Base-by-base conservation (phyloP, 2,113 vertebrate genomes). In the Chloropsis cyanopogon region DNA sequence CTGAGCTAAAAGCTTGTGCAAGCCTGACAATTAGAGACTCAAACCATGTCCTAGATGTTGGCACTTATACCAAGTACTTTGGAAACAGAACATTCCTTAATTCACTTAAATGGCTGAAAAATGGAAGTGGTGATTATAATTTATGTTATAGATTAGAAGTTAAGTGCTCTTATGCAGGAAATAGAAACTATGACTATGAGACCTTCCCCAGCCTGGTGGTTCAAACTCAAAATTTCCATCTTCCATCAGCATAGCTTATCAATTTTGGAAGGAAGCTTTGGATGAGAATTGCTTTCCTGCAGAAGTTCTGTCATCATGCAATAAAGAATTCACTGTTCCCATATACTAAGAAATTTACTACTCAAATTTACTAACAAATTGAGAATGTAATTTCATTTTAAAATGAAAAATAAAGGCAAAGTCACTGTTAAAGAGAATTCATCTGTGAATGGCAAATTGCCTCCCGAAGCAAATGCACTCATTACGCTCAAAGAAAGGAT, bases 361-460 rank as follows among this genome's bases (percentile, higher is more conserved):
- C 72, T 83, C 68, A 88, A 75, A 81, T 94, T 94, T 94, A 86
- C 69, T 83, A 92, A 88, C 76, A 94, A 97, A 94, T 83, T 78
- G 76, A 88, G 91, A 95, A 93, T 71, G 52, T 73, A 84, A 92
- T 94, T 95, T 92, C 68, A 81, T 93, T 90, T 94, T 69, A 88
- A 97, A 95, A 95, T 75, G 24, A 90, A 94, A 96, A 90, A 91
- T 93, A 50, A 49, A 86, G 54, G 69, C 44, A 76, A 81, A 92
- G 26, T 76, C 53, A 61, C 41, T 25, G 20, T 80, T 76, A 65
- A 80, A 65, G 26, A 41, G 57, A 95, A 96, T 91, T 91, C 86
- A 96, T 96, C 92, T 77, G 88, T 92, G 92, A 95, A 90, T 92
- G 61, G 88, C 82, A 95, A 97, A 96, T 96, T 97, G 70, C 60